phyloP scores from a whole-genome alignment of 2,113 vertebrate genomes.

The Hyperopisus bebe region DNA sequence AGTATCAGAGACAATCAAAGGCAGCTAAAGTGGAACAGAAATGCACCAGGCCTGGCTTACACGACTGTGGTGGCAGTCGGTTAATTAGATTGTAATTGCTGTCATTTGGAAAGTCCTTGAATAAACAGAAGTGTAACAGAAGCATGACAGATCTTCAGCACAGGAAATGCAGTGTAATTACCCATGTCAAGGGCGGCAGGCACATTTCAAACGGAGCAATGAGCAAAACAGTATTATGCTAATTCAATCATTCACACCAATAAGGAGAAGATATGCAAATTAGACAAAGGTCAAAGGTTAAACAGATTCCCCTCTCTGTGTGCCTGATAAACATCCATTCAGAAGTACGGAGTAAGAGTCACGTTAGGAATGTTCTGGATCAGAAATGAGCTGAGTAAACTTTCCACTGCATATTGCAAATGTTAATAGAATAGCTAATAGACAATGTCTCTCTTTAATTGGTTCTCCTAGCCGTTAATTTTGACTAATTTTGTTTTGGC shows the following conservation, averaged over 20 bases:
- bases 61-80: neutral
- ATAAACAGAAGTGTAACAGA: slow-evolving; percentile 18
- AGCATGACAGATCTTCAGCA: slow-evolving; percentile 1
- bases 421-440: neutral
- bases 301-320: neutral
- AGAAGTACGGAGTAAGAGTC: neutral
- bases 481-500: neutral
- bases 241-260: neutral
- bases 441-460: neutral
- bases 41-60: neutral
- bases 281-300: neutral
- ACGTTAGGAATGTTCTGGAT: neutral
- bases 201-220: slow-evolving; percentile 4
- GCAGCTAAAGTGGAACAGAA: neutral
- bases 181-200: slow-evolving; percentile 12
- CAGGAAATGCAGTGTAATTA: slow-evolving; percentile 11
- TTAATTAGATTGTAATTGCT: slow-evolving; percentile 24
- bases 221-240: slow-evolving; percentile 2
- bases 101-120: slow-evolving; percentile 25
- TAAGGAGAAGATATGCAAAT: neutral
- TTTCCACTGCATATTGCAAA: neutral
- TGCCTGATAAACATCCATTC: neutral
- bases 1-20: neutral
- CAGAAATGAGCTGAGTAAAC: neutral
- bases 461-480: neutral